Base-by-base conservation (phyloP, 2,113 vertebrate genomes). In the Argyrosomus japonicus region DNA sequence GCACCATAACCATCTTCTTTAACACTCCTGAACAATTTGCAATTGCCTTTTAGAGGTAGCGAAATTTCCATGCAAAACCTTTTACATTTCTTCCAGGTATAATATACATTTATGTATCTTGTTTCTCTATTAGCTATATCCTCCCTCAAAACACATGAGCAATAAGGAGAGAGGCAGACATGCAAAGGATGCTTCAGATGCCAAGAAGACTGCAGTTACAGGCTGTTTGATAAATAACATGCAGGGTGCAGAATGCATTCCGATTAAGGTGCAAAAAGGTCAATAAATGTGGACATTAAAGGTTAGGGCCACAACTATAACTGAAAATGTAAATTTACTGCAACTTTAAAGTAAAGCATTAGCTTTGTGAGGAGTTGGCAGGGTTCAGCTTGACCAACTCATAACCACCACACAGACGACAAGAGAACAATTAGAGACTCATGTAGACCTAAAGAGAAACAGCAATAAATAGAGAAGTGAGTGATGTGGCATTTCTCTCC, bases 401-500 rank as follows among this genome's bases (percentile, higher is more conserved):
- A 48, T 54, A 75, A 57, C 32, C 51, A 72, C 50, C 58, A 45
- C 50, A 84, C n/a, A 75, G 61, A 68, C 50, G 56, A 77, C 62
- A 68, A 75, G 75, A 48, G 60, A 86, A 88, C 75, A 87, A 89
- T 90, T 87, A 89, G 60, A 78, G 27, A 77, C 65, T 68, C 68
- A 77, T 32, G 77, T 54, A 86, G 71, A 86, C 69, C 85, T 68
- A 77, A 80, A 90, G 79, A 89, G 77, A 91, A 90, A 85, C 68
- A 56, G 77, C 78, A 87, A 92, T 84, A 91, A 92, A 90, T 81
- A 87, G 78, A 87, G 79, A 88, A 85, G 84, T 88, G 92, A 93
- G 88, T 87, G 89, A 93, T 94, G 93, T 94, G 91, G 90, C 92
- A 94, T 94, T 95, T 94, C 87, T 94, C 86, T 93, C 92, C 91